phyloP scores from a whole-genome alignment of 1,140 invertebrate genomes.

The Diploscapter pachys region DNA sequence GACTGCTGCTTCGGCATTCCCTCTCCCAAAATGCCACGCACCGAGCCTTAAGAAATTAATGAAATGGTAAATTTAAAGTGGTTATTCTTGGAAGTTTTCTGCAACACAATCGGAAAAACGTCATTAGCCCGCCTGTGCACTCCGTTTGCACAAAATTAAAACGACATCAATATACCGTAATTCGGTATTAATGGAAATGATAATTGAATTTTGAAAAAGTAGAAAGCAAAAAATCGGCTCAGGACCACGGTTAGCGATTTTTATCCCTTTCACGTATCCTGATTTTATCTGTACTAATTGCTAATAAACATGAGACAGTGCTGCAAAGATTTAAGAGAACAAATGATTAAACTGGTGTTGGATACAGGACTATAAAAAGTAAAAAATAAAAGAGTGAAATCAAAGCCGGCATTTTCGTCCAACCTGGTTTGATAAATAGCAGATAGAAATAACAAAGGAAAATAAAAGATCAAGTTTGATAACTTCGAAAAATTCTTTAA shows the following conservation, averaged over 20 bases:
- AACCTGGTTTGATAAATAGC: background rate
- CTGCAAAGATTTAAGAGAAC: background rate
- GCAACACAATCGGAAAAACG: too few relatives aligned
- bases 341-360: background rate
- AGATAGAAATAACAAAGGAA: conserved; percentile 1
- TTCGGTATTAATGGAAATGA: background rate
- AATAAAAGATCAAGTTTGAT: background rate
- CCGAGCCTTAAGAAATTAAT: conserved; percentile 38
- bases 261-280: background rate
- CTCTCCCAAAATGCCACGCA: conserved; percentile 64
- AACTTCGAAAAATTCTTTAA: conserved; percentile 1
- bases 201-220: background rate
- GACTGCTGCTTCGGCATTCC: conserved; percentile 70
- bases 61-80: background rate
- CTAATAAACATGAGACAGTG: too few relatives aligned
- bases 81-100: background rate
- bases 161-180: background rate
- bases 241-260: background rate
- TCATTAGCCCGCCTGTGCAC: too few relatives aligned
- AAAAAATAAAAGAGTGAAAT: background rate
- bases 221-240: background rate
- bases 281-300: too few relatives aligned
- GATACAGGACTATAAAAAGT: background rate
- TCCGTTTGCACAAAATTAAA: conserved; percentile 16
- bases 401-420: too few relatives aligned